Evolutionary conservation across 2,113 vertebrate genomes (phyloP), one percentile per base, ranked within the genome.

Genomic region (Columba janthina): DNA sequence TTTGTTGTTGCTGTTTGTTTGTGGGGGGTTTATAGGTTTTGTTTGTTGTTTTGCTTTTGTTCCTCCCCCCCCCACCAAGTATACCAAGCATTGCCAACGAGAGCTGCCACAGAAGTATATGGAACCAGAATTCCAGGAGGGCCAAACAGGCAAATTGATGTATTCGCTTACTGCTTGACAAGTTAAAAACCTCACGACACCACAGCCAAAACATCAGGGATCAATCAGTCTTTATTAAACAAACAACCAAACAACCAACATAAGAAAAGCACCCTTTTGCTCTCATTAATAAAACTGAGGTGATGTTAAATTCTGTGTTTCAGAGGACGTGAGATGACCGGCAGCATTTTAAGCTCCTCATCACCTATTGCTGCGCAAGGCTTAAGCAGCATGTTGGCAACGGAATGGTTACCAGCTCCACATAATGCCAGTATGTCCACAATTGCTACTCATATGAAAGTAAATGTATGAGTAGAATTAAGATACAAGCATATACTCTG

Each of bases 271-370:
- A 29, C 3, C 21, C 13, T 58, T 34, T 25, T 58, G 7, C 20
- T 51, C 24, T 19, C 16, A 22, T 44, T 91, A 32, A 26, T 34
- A 64, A 42, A 81, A 40, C 8, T 7, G 4, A 58, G 31, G 22
- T 26, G 36, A 28, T 50, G 16, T 36, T 61, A 60, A 6, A 6
- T 12, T 24, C 24, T 6, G 29, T 15, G n/a, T 13, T 60, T 40
- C 51, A 32, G 1, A 19, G n/a, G 22, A 25, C 57, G 64, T 2
- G 0, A 48, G 29, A 72, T 2, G 9, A 34, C 44, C 5, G 5
- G 19, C 3, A 25, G 20, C n/a, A 11, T 34, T 90, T 67, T 56
- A 42, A 81, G 26, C 44, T 44, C 28, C 10, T 16, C 6, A 7
- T 56, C 51, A 51, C 15, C 9, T 44, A 11, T n/a, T 34, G 40